Evolutionary conservation across 2,888 invertebrate genomes (phyloP).

Genomic region (Philaethria dido): DNA sequence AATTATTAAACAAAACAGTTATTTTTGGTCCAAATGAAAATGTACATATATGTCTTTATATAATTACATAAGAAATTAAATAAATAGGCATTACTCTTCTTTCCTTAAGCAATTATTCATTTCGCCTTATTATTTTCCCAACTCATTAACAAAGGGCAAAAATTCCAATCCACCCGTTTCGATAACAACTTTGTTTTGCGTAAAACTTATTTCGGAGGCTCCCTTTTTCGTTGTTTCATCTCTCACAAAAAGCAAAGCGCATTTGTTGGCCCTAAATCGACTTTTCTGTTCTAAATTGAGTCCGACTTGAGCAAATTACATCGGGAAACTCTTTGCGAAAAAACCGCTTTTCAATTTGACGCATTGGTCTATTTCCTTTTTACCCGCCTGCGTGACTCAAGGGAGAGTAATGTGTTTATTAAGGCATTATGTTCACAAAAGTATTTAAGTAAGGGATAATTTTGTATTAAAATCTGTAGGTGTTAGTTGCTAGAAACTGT

Average conservation of each 20-base stretch:
- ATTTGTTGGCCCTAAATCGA: slow-evolving; percentile 32
- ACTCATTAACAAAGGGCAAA: neutral
- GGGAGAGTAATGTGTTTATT: too few species aligned
- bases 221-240: slow-evolving; percentile 22
- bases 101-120: neutral
- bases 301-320: slow-evolving; percentile 35
- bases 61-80: too few species aligned
- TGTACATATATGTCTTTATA: too few species aligned
- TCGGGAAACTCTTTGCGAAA: slow-evolving; percentile 10
- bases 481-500: too few species aligned
- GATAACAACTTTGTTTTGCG: slow-evolving; percentile 13
- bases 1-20: too few species aligned
- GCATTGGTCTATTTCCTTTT: neutral
- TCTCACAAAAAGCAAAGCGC: slow-evolving; percentile 26
- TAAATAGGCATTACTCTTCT: neutral
- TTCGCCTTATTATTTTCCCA: neutral
- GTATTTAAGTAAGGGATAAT: too few species aligned
- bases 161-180: neutral
- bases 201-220: slow-evolving; percentile 16
- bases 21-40: too few species aligned
- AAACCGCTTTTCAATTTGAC: slow-evolving; percentile 19
- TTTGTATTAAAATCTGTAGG: too few species aligned
- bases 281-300: slow-evolving; percentile 32
- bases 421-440: too few species aligned
- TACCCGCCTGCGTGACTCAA: too few species aligned